A percentile compares a stretch with the other conserved stretches of the same genome.
phyloP scores from a whole-genome alignment of 2,797 vertebrate genomes.

The Capromys pilorides region DNA sequence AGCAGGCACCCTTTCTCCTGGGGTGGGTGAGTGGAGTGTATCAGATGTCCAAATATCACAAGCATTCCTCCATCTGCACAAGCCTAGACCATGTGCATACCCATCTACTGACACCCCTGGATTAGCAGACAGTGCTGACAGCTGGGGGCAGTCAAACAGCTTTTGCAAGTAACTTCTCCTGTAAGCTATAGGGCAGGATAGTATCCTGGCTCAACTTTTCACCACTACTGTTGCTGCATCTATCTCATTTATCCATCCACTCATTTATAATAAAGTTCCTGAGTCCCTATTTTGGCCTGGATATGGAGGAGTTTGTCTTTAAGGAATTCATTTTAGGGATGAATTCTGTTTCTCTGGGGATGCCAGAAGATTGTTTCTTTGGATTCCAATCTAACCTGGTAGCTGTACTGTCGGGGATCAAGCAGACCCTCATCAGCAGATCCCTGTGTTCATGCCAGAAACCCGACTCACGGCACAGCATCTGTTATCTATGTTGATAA shows the following conservation, averaged over 20 bases:
- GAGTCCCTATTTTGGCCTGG: not conserved
- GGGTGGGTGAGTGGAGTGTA: not conserved
- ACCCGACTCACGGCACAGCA: not conserved
- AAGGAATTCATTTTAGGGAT: not conserved
- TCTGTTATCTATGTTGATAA: not conserved
- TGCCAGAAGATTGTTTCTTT: not conserved
- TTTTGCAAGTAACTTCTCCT: not conserved
- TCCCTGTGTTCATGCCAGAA: not conserved
- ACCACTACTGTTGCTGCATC: not conserved
- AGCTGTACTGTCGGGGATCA: not conserved
- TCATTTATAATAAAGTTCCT: not conserved
- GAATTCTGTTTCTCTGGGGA: not conserved
- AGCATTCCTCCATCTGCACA: not conserved
- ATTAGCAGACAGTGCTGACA: not conserved
- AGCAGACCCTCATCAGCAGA: not conserved
- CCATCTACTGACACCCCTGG: not conserved
- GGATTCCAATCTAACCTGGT: not conserved
- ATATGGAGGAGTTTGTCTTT: not conserved
- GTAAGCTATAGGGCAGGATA: not conserved
- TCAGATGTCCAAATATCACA: not conserved
- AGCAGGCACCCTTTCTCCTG: not conserved
- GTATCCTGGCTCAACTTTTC: not conserved
- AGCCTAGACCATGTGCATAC: not conserved
- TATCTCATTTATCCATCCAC: not conserved
- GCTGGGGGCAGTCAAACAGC: not conserved